These are phyloP conservation scores for Rhorus exstirpatorius DNA, from an alignment of 2,888 invertebrate genomes.

Conservation along the genomic window DNA sequence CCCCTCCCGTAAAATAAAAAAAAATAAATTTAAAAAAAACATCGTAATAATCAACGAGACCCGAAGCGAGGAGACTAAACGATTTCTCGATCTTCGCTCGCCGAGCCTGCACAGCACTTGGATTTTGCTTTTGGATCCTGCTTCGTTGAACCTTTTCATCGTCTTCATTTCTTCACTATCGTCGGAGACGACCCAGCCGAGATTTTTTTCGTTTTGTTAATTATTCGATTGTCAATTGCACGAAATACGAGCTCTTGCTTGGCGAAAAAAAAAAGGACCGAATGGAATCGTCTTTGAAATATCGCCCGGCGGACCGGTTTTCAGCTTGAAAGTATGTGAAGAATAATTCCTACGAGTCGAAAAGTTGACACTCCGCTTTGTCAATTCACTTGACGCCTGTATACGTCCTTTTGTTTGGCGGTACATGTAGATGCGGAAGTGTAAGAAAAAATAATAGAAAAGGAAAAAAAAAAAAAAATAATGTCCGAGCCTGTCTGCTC, in stretches of 20 bases:
- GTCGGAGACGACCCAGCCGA: background rate
- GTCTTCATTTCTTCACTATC: background rate
- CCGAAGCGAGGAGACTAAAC: constrained; percentile 39
- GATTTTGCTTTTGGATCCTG: background rate
- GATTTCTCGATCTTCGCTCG: constrained; percentile 27
- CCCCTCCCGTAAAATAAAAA: too few species aligned
- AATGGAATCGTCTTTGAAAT: background rate
- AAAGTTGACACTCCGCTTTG: constrained; percentile 39
- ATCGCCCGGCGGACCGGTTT: constrained; percentile 48
- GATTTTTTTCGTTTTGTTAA: background rate
- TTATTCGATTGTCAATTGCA: background rate
- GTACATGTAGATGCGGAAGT: background rate
- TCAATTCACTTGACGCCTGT: constrained; percentile 32
- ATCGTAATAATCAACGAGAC: constrained; percentile 45
- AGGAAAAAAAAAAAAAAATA: too few species aligned
- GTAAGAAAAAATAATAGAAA: constrained; percentile 17
- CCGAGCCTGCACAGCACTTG: background rate
- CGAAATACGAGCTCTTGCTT: constrained; percentile 6
- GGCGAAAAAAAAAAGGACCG: background rate
- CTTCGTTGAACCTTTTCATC: background rate
- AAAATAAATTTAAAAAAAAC: too few species aligned
- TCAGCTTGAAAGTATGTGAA: background rate
- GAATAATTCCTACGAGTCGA: constrained; percentile 33
- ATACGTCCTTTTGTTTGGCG: background rate
- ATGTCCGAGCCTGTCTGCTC: constrained; percentile 44